Evolutionary conservation across 2,797 vertebrate species (phyloP), one percentile per base, ranked within the genome.

Genomic region (Clarias pachynema): DNA sequence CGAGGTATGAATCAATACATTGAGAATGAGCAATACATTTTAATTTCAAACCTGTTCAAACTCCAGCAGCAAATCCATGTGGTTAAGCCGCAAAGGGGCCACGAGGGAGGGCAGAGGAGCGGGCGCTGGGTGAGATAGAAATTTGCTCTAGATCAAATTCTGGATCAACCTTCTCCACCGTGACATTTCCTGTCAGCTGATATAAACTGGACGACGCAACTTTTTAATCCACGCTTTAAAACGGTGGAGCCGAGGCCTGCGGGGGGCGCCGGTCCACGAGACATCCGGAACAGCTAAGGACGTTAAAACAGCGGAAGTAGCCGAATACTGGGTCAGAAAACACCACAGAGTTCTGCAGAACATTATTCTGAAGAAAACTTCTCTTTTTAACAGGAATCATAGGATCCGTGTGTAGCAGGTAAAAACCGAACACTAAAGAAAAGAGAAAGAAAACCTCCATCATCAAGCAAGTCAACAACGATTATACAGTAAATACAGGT

Each of bases 31-130:
- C 94, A 94, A 99, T 98, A 97, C 97, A 98, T 99, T 99, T 98
- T 99, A 98, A 99, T 98, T 99, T 98, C 96, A 97, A 98, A 97
- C 77, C 96, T 96, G 95, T 95, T 98, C 96, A 96, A 96, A 97
- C 95, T 96, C 94, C 94, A 97, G 96, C 96, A 97, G 96, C 94
- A 98, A 97, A 98, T 98, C 97, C 95, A 97, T 97, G 96, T 92
- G 93, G 93, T 96, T 96, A 94, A 96, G 95, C 90, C 94, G 92
- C 91, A 86, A 92, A 89, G 93, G 91, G 95, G 91, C 89, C 91
- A 92, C 90, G 20, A 82, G 92, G 81, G 78, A 70, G 72, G 83
- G 78, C 60, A 83, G 68, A 44, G 31, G 20, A 37, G 83, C 37
- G 85, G 86, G 79, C 86, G 80, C 91, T 89, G 92, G 90, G 86